phyloP scores from a whole-genome alignment of 2,888 invertebrate species.

The Cosmia pyralina region DNA sequence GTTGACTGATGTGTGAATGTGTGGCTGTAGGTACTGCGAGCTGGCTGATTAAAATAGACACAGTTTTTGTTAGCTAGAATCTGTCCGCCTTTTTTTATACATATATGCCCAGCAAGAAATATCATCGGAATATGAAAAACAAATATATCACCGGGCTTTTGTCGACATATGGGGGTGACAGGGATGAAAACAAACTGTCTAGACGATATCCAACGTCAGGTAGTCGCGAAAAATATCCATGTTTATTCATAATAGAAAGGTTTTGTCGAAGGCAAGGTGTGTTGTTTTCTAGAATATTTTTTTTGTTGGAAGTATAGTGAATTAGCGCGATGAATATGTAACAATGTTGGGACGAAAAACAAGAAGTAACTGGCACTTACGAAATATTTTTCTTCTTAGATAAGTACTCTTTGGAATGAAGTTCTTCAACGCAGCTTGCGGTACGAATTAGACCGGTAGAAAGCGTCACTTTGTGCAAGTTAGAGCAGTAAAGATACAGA shows the following conservation, averaged over 20 bases:
- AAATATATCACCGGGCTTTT: slow-evolving; percentile 51
- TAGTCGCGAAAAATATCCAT: slow-evolving; percentile 45
- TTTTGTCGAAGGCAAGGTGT: background rate
- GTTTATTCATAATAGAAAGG: slow-evolving; percentile 42
- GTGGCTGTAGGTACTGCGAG: too few relatives aligned
- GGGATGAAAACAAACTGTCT: slow-evolving; percentile 55
- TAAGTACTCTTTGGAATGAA: too few relatives aligned
- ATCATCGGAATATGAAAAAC: slow-evolving; percentile 54
- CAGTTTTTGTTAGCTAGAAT: too few relatives aligned
- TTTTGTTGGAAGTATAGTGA: background rate
- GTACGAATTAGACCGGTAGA: too few relatives aligned
- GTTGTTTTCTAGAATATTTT: slow-evolving; percentile 9
- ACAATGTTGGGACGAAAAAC: background rate
- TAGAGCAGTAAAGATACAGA: too few relatives aligned
- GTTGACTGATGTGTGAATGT: too few relatives aligned
- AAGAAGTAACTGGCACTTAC: background rate
- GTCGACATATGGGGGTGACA: slow-evolving; percentile 54
- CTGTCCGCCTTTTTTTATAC: too few relatives aligned
- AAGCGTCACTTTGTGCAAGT: too few relatives aligned
- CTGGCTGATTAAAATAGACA: too few relatives aligned
- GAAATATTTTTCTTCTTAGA: background rate
- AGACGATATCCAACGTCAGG: slow-evolving; percentile 44
- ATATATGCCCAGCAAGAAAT: slow-evolving; percentile 7
- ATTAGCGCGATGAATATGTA: slow-evolving; percentile 6
- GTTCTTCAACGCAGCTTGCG: too few relatives aligned